These are phyloP conservation scores for Bryconaethiops microstoma DNA, from an alignment of 2,797 vertebrate species.

Conservation along the genomic window DNA sequence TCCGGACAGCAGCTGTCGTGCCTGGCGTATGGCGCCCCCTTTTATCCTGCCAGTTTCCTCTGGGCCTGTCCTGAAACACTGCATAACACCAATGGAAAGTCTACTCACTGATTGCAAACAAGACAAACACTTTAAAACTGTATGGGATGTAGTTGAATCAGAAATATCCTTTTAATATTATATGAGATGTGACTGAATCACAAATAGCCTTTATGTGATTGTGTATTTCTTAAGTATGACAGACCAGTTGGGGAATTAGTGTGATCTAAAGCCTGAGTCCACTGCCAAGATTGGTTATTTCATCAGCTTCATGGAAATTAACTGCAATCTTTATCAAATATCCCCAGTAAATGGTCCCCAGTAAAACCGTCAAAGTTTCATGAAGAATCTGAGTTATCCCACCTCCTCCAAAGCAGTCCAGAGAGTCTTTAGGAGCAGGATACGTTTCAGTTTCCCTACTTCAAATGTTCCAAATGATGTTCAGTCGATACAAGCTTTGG, in stretches of 20 bases:
- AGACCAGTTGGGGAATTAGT: background rate
- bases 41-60: conserved; percentile 13
- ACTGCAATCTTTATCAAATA: too few species aligned
- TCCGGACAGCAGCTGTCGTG: conserved; percentile 70
- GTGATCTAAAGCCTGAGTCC: background rate
- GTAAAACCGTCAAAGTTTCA: too few species aligned
- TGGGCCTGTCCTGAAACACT: background rate
- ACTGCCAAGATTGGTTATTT: background rate
- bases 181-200: background rate
- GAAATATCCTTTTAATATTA: background rate
- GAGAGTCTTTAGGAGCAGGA: too few species aligned
- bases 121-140: background rate
- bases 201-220: background rate
- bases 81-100: background rate
- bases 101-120: background rate
- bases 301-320: too few species aligned
- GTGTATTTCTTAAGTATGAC: background rate
- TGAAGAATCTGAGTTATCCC: too few species aligned
- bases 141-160: background rate
- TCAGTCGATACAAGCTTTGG: too few species aligned
- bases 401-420: too few species aligned
- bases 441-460: too few species aligned
- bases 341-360: too few species aligned
- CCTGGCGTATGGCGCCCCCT: background rate
- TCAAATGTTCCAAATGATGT: too few species aligned